Base-by-base conservation (phyloP, 1,140 invertebrate genomes). In the Ericerus pela region DNA sequence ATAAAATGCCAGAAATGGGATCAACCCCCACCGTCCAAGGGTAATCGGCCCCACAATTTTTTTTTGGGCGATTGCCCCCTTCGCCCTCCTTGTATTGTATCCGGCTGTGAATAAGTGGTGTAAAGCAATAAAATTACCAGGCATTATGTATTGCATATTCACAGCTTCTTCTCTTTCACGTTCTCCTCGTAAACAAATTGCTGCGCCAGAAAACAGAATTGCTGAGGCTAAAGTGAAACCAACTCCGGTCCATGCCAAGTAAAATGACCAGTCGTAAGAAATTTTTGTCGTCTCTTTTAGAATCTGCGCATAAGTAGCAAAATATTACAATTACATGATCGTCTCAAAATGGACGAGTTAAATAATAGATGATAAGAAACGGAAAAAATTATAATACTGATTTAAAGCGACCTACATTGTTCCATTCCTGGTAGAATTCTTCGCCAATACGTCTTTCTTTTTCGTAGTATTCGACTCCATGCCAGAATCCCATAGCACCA, bases 91-190 rank as follows among this genome's bases (percentile, higher is more conserved):
- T n/a, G n/a, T n/a, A n/a, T n/a, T n/a, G n/a, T n/a, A n/a, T n/a
- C n/a, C n/a, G n/a, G n/a, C n/a, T n/a, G n/a, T n/a, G n/a, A n/a
- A n/a, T n/a, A n/a, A n/a, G n/a, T n/a, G n/a, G n/a, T n/a, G n/a
- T n/a, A n/a, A n/a, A n/a, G n/a, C n/a, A n/a, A n/a, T n/a, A n/a
- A n/a, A n/a, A n/a, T 75, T 82, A 93, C 89, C 88, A 72, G 90
- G 91, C 91, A 95, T 94, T 72, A 94, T 78, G 75, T 95, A 94
- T 77, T 94, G 89, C 85, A 94, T 88, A 77, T 93, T 93, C 77
- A 91, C 84, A 68, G 88, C 85, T 73, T 92, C 87, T 72, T 95
- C 89, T 69, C 84, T 79, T 72, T 92, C 88, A 69, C 85, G 79
- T 73, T 95, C 89, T 69, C 84, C 85, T 69, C 88, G 78, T 69